Base-by-base conservation (phyloP, 2,888 invertebrate genomes). In the Shargacucullia verbasci region DNA sequence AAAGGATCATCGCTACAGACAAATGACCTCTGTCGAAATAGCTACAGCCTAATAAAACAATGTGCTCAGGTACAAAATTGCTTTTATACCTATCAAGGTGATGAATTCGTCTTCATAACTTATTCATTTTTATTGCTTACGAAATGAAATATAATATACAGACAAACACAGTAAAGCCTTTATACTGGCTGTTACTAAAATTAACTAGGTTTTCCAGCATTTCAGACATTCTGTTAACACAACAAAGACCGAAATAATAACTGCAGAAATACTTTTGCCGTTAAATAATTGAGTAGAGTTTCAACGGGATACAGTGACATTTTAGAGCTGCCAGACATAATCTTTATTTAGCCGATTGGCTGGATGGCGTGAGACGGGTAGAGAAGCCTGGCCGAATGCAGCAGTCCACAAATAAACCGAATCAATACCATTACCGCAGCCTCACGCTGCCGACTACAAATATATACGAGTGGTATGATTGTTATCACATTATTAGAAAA, bases 381-480 rank as follows among this genome's bases (percentile, higher is more conserved):
- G 79, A 69, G 57, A 41, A 69, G 70, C 67, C 49, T 58, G 61
- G 63, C 62, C 59, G 72, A 80, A 76, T 85, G 83, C 84, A 78
- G 78, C 73, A 80, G 76, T 82, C 85, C 83, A 86, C 82, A 87
- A 91, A 90, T 91, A 90, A 85, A 83, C 79, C 72, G 70, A 87
- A 91, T 91, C 91, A 83, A 91, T 91, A 90, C 72, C 71, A 70
- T 67, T 76, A 76, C 73, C 62, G 68, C 62, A 63, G 67, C 62
- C 66, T 58, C 72, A 70, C 70, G 59, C 73, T 73, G 59, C 74
- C 73, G 68, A 70, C 73, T 69, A 75, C 64, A 73, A 67, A 72
- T 70, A 59, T 73, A 63, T 59, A 62, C 62, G 71, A 71, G 64
- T 65, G 54, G 44, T 48, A 58, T 52, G 54, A 61, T 59, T 57